Evolutionary conservation across 2,888 invertebrate species (phyloP).

Genomic region (Trilocha varians): DNA sequence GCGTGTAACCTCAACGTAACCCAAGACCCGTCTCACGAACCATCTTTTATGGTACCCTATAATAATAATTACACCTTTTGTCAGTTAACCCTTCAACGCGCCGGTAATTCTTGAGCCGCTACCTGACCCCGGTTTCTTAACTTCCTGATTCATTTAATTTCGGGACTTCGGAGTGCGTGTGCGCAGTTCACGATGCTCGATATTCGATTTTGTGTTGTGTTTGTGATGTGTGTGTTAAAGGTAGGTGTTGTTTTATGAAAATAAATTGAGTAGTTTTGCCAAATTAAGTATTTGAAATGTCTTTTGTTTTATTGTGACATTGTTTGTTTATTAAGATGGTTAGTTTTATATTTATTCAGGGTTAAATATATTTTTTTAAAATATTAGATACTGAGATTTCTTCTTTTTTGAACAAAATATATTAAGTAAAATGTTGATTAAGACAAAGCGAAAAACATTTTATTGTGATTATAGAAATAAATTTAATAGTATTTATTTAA

Average conservation of each 20-base stretch:
- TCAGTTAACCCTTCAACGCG: conserved; percentile 67
- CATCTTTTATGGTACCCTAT: conserved; percentile 52
- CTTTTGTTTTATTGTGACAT: too few species aligned
- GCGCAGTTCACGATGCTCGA: conserved; percentile 41
- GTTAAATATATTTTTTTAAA: too few species aligned
- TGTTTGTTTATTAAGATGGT: too few species aligned
- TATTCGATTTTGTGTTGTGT: conserved; percentile 13
- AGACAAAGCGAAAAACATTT: too few species aligned
- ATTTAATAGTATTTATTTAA: too few species aligned
- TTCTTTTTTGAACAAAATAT: too few species aligned
- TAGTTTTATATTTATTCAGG: too few species aligned
- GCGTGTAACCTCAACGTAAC: conserved; percentile 53
- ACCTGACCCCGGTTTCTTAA: conserved; percentile 63
- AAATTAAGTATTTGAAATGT: too few species aligned
- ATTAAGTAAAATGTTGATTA: too few species aligned
- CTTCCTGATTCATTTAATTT: conserved; percentile 68
- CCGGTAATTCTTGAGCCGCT: conserved; percentile 62
- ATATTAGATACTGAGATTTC: too few species aligned
- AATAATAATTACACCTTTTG: conserved; percentile 67
- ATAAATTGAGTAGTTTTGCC: too few species aligned
- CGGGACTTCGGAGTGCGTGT: conserved; percentile 57
- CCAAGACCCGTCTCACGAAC: conserved; percentile 40
- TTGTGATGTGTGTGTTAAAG: neutral
- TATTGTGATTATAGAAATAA: too few species aligned
- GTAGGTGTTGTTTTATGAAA: neutral